phyloP scores from a whole-genome alignment of 2,888 invertebrate genomes.

The Hipparchia sbordonii region DNA sequence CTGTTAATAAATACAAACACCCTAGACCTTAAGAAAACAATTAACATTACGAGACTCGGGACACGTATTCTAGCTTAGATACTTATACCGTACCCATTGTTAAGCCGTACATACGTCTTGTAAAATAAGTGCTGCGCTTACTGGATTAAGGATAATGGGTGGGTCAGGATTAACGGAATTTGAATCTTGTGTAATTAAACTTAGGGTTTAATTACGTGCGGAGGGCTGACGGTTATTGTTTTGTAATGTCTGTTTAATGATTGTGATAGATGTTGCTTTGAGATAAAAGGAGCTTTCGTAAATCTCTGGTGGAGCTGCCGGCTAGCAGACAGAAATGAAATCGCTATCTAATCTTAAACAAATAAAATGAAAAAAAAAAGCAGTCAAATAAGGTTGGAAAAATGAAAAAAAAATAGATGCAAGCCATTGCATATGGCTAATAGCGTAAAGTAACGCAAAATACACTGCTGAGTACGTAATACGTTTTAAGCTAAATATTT shows the following conservation, averaged over 20 bases:
- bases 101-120: conserved; percentile 36
- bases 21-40: too few species aligned
- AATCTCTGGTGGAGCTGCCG: background rate
- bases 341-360: too few species aligned
- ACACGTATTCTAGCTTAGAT: background rate
- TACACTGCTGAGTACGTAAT: too few species aligned
- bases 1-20: too few species aligned
- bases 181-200: conserved; percentile 10
- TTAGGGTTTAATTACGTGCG: conserved; percentile 5
- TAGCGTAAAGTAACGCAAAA: too few species aligned
- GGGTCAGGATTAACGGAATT: conserved; percentile 10
- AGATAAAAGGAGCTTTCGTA: background rate
- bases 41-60: too few species aligned
- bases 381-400: too few species aligned
- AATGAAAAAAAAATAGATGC: too few species aligned
- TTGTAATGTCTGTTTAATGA: conserved; percentile 11
- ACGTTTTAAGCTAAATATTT: too few species aligned
- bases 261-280: conserved; percentile 7
- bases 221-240: conserved; percentile 14
- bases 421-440: too few species aligned
- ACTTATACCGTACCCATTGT: conserved; percentile 34
- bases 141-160: conserved; percentile 42
- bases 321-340: too few species aligned
- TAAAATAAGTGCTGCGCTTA: conserved; percentile 42
- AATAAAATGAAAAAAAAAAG: too few species aligned